Percentiles rank a stretch among this genome's conserved stretches.
Evolutionary conservation across 2,797 vertebrate genomes (phyloP).

Genomic region (Scomberomorus guttatus): DNA sequence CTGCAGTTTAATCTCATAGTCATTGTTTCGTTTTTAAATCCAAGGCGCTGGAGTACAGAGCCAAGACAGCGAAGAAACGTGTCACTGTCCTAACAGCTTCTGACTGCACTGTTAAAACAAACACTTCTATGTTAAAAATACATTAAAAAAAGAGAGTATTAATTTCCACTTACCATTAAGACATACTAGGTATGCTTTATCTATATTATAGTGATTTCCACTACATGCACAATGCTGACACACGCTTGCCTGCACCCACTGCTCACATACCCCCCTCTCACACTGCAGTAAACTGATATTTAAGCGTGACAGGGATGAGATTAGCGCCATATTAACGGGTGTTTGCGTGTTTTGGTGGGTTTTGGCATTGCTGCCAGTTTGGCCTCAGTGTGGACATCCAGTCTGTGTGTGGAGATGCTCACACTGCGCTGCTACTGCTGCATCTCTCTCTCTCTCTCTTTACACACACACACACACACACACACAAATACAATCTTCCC

Average conservation of each 20-base stretch:
- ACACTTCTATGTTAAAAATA: neutral
- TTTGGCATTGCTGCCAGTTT: conserved; percentile 50
- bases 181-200: neutral
- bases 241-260: neutral
- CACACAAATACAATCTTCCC: conserved; percentile 32
- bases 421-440: conserved; percentile 59
- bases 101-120: neutral
- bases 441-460: conserved; percentile 42
- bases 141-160: too few relatives aligned
- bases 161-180: neutral
- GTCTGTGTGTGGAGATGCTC: conserved; percentile 61
- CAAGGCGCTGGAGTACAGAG: neutral
- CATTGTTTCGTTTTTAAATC: neutral
- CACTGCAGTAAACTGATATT: conserved; percentile 64
- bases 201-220: neutral
- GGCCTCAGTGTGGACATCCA: conserved; percentile 55
- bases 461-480: conserved; percentile 13
- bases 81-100: neutral
- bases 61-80: neutral
- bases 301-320: conserved; percentile 61
- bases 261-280: neutral
- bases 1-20: neutral
- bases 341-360: conserved; percentile 59
- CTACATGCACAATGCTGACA: conserved; percentile 11
- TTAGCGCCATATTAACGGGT: conserved; percentile 65